A percentile compares a stretch with the other conserved stretches of the same genome.
Evolutionary conservation across 2,888 invertebrate genomes (phyloP).

Genomic region (Scaeva pyrastri): DNA sequence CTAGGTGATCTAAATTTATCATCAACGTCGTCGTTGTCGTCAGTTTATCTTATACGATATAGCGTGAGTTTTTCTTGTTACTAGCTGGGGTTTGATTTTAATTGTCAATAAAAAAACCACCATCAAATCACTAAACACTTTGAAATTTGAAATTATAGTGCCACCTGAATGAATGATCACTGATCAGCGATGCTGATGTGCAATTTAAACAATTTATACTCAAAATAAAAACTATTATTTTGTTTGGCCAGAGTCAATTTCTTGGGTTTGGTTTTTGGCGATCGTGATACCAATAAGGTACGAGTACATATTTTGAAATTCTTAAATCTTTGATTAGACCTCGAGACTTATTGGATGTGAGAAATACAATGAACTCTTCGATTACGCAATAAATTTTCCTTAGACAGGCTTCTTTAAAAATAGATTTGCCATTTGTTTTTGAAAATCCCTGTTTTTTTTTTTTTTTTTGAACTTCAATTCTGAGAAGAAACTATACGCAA

Average conservation of each 20-base stretch:
- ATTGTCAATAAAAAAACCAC: slow-evolving; percentile 28
- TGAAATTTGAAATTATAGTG: slow-evolving; percentile 17
- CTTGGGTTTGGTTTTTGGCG: not conserved
- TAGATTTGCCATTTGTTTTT: slow-evolving; percentile 46
- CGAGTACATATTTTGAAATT: not conserved
- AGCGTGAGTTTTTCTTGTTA: slow-evolving; percentile 48
- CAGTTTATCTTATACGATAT: slow-evolving; percentile 21
- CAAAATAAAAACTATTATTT: not conserved
- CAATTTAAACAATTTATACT: not conserved
- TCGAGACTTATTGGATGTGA: slow-evolving; percentile 8
- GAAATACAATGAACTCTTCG: slow-evolving; percentile 9
- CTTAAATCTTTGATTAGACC: slow-evolving; percentile 16
- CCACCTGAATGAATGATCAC: slow-evolving; percentile 35
- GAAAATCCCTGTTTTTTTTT: slow-evolving; percentile 63
- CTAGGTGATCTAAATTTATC: slow-evolving; percentile 51
- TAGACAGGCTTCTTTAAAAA: slow-evolving; percentile 38
- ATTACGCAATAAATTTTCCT: not conserved
- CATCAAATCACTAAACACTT: slow-evolving; percentile 49
- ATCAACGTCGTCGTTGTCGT: not conserved
- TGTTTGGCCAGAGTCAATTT: not conserved
- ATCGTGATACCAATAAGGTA: not conserved
- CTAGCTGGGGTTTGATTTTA: slow-evolving; percentile 43
- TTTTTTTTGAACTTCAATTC: slow-evolving; percentile 27
- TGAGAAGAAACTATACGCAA: no score
- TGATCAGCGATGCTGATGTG: no score